Evolutionary conservation across 2,888 invertebrate species (phyloP).

Genomic region (Hypomecis punctinalis): DNA sequence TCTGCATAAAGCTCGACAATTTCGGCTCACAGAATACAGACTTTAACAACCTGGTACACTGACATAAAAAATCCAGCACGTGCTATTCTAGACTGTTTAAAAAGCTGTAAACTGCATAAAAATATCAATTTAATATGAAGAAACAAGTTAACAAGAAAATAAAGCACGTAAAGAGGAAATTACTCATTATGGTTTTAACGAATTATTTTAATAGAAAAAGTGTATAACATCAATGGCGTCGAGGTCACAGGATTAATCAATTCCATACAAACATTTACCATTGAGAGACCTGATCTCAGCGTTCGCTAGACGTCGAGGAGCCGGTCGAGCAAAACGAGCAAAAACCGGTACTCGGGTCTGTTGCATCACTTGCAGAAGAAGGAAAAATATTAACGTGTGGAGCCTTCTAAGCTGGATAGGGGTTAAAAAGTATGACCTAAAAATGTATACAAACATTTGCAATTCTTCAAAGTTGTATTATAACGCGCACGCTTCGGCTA

Average conservation of each 20-base stretch:
- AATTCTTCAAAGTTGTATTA: constrained; percentile 32
- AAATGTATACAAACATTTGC: constrained; percentile 8
- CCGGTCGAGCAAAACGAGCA: constrained; percentile 63
- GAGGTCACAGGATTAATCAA: constrained; percentile 63
- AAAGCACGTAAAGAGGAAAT: constrained; percentile 9
- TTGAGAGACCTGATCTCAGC: constrained; percentile 61
- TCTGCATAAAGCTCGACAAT: constrained; percentile 53
- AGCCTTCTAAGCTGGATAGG: neutral
- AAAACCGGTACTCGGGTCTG: constrained; percentile 72
- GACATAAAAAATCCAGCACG: constrained; percentile 37
- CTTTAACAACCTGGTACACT: constrained; percentile 19
- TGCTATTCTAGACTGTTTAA: constrained; percentile 32
- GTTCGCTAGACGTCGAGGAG: constrained; percentile 76
- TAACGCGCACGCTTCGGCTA: constrained; percentile 51
- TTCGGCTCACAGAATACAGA: constrained; percentile 33
- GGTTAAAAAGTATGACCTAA: constrained; percentile 11
- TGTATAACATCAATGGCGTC: constrained; percentile 34
- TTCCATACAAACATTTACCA: constrained; percentile 68
- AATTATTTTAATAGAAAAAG: constrained; percentile 2
- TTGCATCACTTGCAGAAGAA: constrained; percentile 64
- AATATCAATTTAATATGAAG: constrained; percentile 12
- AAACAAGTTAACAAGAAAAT: constrained; percentile 12
- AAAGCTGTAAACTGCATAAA: constrained; percentile 29
- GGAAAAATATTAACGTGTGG: constrained; percentile 54
- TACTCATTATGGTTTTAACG: neutral